phyloP scores from a whole-genome alignment of 2,888 invertebrate genomes.

The Trichacis sp. region DNA sequence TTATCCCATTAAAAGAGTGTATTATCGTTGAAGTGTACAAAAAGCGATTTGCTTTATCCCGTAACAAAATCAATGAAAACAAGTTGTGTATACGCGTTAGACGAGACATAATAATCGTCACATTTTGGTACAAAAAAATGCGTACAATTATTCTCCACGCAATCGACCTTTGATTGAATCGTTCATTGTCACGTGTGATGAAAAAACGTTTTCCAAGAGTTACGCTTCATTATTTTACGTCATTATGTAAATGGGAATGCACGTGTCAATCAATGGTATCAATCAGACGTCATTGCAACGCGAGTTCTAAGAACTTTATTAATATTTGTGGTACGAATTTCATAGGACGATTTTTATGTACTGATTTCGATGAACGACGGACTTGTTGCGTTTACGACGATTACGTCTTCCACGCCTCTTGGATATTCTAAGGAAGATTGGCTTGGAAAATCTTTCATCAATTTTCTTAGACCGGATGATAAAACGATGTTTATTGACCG shows the following conservation, averaged over 20 bases:
- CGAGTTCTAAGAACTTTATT: constrained; percentile 2
- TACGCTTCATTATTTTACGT: too few relatives aligned
- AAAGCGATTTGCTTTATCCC: neutral
- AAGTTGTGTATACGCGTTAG: constrained; percentile 9
- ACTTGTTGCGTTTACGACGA: constrained; percentile 81
- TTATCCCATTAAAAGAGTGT: neutral
- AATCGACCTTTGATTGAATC: too few relatives aligned
- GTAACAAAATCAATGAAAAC: neutral
- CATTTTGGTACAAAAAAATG: neutral
- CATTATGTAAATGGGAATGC: too few relatives aligned
- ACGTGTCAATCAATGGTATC: neutral
- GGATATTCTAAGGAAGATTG: constrained; percentile 88
- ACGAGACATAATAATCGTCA: neutral
- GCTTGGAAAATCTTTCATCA: constrained; percentile 87
- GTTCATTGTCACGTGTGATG: too few relatives aligned
- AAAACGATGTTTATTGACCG: constrained; percentile 81
- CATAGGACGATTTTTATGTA: constrained; percentile 81
- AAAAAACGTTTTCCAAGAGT: too few relatives aligned
- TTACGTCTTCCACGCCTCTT: constrained; percentile 76
- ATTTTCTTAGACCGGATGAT: constrained; percentile 86
- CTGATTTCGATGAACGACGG: constrained; percentile 88
- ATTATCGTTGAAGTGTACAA: constrained; percentile 24
- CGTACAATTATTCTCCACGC: too few relatives aligned
- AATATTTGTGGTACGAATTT: constrained; percentile 17
- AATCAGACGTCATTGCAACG: constrained; percentile 7